Base-by-base conservation (phyloP, 2,888 invertebrate genomes). In the Heliconius erato region DNA sequence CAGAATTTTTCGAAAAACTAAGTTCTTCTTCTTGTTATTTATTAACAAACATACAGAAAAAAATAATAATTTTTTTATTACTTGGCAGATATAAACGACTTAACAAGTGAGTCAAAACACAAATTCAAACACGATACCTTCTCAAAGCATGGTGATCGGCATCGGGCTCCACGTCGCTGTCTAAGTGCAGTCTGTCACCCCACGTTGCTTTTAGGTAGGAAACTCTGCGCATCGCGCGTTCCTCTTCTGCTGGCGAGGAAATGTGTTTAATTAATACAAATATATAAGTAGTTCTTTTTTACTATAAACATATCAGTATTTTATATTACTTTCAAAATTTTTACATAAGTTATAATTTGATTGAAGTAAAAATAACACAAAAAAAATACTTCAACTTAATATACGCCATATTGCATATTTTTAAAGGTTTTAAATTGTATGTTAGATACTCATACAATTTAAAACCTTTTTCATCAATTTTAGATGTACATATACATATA, bases 171-270 rank as follows among this genome's bases (percentile, higher is more conserved):
- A 93, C 92, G 87, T 97, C 97, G 89, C 97, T 97, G 90, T 98
- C 98, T 86, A 97, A 95, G 88, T 97, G 97, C 93, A 97, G 96
- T 84, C 97, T 96, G 89, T 98, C 98, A 85, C 97, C 98, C 96
- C 98, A 98, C 16, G 99, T 99, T 71, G 99, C 99, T 95, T 98
- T 98, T 87, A 99, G 96, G 95, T 99, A 99, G n/a, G 99, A 99
- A 87, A 98, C 98, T 88, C 99, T 96, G 87, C 99, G 97, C 94
- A 98, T 98, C 40, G 98, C 97, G 86, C 98, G 97, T 89, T 98
- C 98, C 91, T 99, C 99, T 91, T 98, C 98, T 92, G 96, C 97
- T 97, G 92, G 85, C 85, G 91, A 94, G 26, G 44, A 26, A 63
- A 40, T 63, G 32, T 35, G 6, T 35, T 44, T 23, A 1, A 49